Percentiles rank a stretch among this genome's conserved stretches.
Conservation (phyloP, 1,140 invertebrate genomes). For the Medauroidea extradentata region DNA sequence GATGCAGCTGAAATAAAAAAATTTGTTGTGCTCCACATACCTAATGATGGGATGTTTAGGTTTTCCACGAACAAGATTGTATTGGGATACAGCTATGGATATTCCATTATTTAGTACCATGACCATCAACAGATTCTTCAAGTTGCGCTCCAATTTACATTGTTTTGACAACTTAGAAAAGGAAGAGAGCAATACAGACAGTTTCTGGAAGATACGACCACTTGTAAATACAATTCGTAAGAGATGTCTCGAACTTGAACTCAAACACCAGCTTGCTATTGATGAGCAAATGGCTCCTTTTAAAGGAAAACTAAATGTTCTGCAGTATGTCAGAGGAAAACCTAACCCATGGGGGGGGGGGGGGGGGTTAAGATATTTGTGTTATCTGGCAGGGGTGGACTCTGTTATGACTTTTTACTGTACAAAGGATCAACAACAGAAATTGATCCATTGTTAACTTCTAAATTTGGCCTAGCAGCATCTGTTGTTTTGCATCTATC, state of each 20-base stretch:
- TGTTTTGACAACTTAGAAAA: neutral
- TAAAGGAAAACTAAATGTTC: conserved; percentile 22
- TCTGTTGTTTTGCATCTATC: conserved; percentile 5
- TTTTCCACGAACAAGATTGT: conserved; percentile 6
- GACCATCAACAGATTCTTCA: conserved; percentile 11
- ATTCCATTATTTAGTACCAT: conserved; percentile 8
- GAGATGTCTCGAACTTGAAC: neutral
- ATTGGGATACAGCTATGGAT: conserved; percentile 5
- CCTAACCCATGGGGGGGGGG: conserved; percentile 20
- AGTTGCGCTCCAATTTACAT: conserved; percentile 4
- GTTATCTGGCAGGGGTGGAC: conserved; percentile 24
- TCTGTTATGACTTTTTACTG: conserved; percentile 26
- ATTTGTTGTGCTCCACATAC: conserved; percentile 11
- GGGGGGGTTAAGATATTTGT: conserved; percentile 26
- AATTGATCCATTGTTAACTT: conserved; percentile 4
- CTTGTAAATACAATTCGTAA: conserved; percentile 5
- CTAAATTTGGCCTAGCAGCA: neutral
- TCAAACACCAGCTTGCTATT: conserved; percentile 21
- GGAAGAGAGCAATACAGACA: neutral
- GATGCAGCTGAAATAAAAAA: conserved; percentile 8
- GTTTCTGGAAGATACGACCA: too few species aligned
- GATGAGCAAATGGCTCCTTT: conserved; percentile 35
- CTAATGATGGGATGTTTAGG: conserved; percentile 8
- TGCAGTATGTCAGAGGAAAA: conserved; percentile 13
- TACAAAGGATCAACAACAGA: conserved; percentile 25